Evolutionary conservation across 2,888 invertebrate genomes (phyloP), one percentile per base, ranked within the genome.

Genomic region (Branchellion lobata): DNA sequence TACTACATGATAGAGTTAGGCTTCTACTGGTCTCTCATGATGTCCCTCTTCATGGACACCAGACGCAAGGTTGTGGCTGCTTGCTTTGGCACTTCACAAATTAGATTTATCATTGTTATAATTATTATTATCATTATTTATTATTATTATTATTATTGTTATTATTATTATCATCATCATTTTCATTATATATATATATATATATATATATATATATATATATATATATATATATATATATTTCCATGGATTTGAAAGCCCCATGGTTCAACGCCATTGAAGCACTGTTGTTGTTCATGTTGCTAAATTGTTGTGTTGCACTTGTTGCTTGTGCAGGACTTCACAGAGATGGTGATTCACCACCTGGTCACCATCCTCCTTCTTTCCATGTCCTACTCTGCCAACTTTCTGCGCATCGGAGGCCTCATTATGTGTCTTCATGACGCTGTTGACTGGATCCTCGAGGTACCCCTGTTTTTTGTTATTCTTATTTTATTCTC

Each of bases 291-390:
- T n/a, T n/a, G n/a, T n/a, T n/a, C n/a, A n/a, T n/a, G 47, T 47
- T 18, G 47, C 47, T 18, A 47, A 18, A 14, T 8, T 47, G 47
- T 8, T 47, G 18, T 47, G 18, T 14, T 8, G 47, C 8, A 14
- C 11, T 8, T 47, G 47, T 8, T 47, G 47, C 47, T 47, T 47
- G 18, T 47, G 47, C 84, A 88, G 88, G 89, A 89, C 84, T 97
- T 98, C 88, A 94, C 94, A 93, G 96, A 97, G 90, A 98, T 98
- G 96, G 96, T 98, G 88, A 90, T 96, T 79, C 98, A 99, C 89
- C 98, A 99, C 87, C 91, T 96, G 85, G 94, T 95, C 31, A 96
- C 98, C 68, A 92, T 99, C 83, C 88, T 92, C 69, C 90, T 99
- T 81, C 91, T 99, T 89, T 92, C 91, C 80, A 92, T 97, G 87